Percentiles rank a stretch among this genome's conserved stretches.
Conservation (phyloP, 1,140 invertebrate species). For the Drosophila auraria region DNA sequence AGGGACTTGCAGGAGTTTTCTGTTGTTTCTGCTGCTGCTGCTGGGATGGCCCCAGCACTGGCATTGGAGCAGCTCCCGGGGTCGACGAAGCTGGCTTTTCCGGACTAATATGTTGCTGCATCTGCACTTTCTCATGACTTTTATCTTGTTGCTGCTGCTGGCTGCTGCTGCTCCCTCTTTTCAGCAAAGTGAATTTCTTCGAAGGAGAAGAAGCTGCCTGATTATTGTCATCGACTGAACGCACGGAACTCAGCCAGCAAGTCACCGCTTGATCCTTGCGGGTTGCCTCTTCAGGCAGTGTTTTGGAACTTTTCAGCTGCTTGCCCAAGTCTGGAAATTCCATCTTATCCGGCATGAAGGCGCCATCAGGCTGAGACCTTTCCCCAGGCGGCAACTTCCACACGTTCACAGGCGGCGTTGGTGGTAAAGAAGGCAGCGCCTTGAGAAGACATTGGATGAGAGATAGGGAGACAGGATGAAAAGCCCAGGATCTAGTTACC, state of each 20-base stretch:
- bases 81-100: neutral
- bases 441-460: neutral
- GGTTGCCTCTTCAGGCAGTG: fast-evolving
- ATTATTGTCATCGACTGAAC: neutral
- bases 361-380: neutral
- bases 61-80: too few species aligned
- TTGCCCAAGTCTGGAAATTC: slow-evolving; percentile 18
- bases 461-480: neutral
- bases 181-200: neutral
- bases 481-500: neutral
- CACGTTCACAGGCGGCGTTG: neutral
- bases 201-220: neutral
- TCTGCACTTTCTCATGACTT: too few species aligned
- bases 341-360: neutral
- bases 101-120: neutral
- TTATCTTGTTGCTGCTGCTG: neutral
- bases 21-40: too few species aligned
- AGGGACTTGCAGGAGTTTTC: too few species aligned
- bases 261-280: slow-evolving; percentile 19
- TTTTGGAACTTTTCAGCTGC: neutral
- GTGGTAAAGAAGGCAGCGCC: neutral
- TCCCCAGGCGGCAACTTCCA: neutral
- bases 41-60: too few species aligned
- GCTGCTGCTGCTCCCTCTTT: neutral
- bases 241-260: slow-evolving; percentile 33